phyloP scores from a whole-genome alignment of 2,888 invertebrate species.

The Synergus gifuensis region DNA sequence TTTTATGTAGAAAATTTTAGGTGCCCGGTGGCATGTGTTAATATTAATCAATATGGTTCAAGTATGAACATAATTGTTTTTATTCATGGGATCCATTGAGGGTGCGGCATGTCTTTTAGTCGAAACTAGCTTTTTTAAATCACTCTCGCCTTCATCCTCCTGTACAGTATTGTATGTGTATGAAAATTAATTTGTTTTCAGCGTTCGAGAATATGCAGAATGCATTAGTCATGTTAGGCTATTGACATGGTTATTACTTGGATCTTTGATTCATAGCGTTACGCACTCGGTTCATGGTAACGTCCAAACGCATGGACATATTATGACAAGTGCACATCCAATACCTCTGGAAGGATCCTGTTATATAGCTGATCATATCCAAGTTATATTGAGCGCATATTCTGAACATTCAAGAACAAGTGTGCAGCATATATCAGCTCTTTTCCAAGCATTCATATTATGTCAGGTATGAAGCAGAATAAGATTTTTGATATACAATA shows the following conservation, averaged over 20 bases:
- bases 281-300: conserved; percentile 78
- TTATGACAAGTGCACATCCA: conserved; percentile 84
- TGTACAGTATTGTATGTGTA: too few relatives aligned
- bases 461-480: conserved; percentile 90
- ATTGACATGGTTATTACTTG: conserved; percentile 96
- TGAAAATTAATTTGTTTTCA: conserved; percentile 69
- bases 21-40: too few relatives aligned
- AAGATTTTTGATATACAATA: too few relatives aligned
- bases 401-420: conserved; percentile 96
- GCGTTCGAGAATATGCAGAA: conserved; percentile 96
- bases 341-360: conserved; percentile 97
- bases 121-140: too few relatives aligned
- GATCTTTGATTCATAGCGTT: conserved; percentile 94
- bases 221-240: conserved; percentile 96
- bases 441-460: conserved; percentile 97
- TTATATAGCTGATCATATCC: conserved; percentile 98
- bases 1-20: too few relatives aligned
- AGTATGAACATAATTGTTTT: too few relatives aligned
- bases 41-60: too few relatives aligned
- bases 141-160: too few relatives aligned
- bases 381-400: conserved; percentile 97
- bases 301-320: conserved; percentile 68
- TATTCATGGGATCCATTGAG: too few relatives aligned
- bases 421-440: conserved; percentile 95
- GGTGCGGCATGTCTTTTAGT: too few relatives aligned